Evolutionary conservation across 2,113 vertebrate species (phyloP), one percentile per base, ranked within the genome.

Genomic region (Greenwoodochromis staneri): DNA sequence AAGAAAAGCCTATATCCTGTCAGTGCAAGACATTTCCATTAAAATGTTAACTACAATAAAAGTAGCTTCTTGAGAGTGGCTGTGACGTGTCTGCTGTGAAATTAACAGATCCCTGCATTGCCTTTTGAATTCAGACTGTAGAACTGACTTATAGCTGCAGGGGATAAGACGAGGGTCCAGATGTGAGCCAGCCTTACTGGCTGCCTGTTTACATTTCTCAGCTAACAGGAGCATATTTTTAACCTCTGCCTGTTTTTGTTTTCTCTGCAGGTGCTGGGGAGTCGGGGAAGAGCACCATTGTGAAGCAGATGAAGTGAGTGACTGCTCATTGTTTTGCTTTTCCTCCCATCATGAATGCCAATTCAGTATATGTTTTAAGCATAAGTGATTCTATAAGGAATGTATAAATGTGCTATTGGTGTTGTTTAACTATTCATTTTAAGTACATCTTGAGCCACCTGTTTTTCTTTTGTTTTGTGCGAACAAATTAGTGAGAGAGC

Each of bases 291-390:
- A 99, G 98, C 96, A 99, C 98, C 95, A 98, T 98, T 2, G 98
- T 99, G 94, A 99, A 99, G 96, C 98, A 99, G 96, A 98, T 99
- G 98, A 99, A 99, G 98, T 99, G 94, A 98, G 98, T 97, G 51
- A 78, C 89, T 83, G 24, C 83, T 87, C 80, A 93, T 94, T 95
- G 91, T 95, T 92, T 92, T 81, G 14, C 84, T 91, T 86, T 93
- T 93, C 91, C 91, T 93, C 82, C 54, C 78, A 31, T 83, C 55
- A 36, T 57, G 11, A 54, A 49, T 86, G 80, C 83, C 38, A 54
- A 14, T 80, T 51, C 9, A 24, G 81, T 73, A 6, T 47, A 85
- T 51, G 45, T 34, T 82, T 80, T 27, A 80, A 45, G 42, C 54
- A 40, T 19, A 34, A 59, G 29, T 45, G 29, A 14, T 85, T 51